Conservation (phyloP, 53 echinoderm and acorn worm genomes). For the Holothuria leucospilota region DNA sequence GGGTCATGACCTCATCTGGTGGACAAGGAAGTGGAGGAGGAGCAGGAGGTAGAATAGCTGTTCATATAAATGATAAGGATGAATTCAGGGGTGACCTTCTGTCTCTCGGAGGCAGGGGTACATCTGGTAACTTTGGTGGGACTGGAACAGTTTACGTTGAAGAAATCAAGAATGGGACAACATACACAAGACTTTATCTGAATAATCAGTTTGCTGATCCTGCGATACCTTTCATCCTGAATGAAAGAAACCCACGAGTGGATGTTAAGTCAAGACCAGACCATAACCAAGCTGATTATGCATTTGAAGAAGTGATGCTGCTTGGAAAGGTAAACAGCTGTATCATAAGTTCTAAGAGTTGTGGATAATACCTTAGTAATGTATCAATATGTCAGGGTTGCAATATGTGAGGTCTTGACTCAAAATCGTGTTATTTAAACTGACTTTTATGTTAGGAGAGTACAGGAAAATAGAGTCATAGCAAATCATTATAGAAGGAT, state of each 20-base stretch:
- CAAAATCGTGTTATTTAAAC: no score
- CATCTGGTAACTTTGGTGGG: conserved; percentile 71
- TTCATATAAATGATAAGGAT: conserved; percentile 75
- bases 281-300: conserved; percentile 81
- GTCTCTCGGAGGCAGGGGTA: conserved; percentile 76
- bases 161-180: conserved; percentile 75
- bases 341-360: background rate
- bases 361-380: no score
- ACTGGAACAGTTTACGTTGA: conserved; percentile 91
- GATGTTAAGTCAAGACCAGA: conserved; percentile 62
- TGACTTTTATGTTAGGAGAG: no score
- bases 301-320: conserved; percentile 82
- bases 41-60: conserved; percentile 88
- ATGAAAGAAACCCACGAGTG: conserved; percentile 74
- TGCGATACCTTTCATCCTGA: conserved; percentile 69
- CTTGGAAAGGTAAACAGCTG: conserved; percentile 67
- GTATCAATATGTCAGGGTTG: no score
- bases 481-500: no score
- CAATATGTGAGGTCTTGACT: no score
- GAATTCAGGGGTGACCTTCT: conserved; percentile 83
- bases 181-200: conserved; percentile 80
- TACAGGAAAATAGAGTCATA: no score
- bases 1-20: conserved; percentile 70
- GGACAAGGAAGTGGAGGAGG: conserved; percentile 79
- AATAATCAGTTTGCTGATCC: conserved; percentile 77